A percentile compares a stretch with the other conserved stretches of the same genome.
Evolutionary conservation across 1,140 invertebrate genomes (phyloP).

Genomic region (Drosophila aff.): DNA sequence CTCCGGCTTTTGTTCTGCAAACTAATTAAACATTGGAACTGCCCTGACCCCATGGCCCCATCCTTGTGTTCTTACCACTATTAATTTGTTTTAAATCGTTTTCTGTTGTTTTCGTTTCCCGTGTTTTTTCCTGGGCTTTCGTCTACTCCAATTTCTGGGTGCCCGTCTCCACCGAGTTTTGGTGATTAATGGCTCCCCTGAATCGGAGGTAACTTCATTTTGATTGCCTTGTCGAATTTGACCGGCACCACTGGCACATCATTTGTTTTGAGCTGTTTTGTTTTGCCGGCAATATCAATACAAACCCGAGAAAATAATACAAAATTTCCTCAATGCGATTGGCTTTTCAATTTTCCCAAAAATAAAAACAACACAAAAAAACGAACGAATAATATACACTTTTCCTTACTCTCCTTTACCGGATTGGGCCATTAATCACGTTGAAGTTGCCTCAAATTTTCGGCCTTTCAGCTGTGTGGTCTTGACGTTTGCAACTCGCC

Average conservation of each 20-base stretch:
- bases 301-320: slow-evolving; percentile 39
- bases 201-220: slow-evolving; percentile 75
- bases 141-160: slow-evolving; percentile 50
- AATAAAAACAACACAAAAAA: neutral
- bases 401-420: slow-evolving; percentile 19
- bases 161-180: slow-evolving; percentile 5
- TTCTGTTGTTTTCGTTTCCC: slow-evolving; percentile 20
- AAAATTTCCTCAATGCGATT: slow-evolving; percentile 56
- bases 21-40: slow-evolving; percentile 75
- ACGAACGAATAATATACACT: slow-evolving; percentile 18
- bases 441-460: slow-evolving; percentile 43
- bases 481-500: slow-evolving; percentile 41
- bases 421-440: slow-evolving; percentile 49
- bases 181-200: slow-evolving; percentile 69
- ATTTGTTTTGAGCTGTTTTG: slow-evolving; percentile 51
- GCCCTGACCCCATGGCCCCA: slow-evolving; percentile 7
- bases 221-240: slow-evolving; percentile 71
- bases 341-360: slow-evolving; percentile 71
- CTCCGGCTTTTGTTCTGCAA: slow-evolving; percentile 66
- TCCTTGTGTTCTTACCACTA: slow-evolving; percentile 46
- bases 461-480: slow-evolving; percentile 40
- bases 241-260: slow-evolving; percentile 67
- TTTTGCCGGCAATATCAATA: slow-evolving; percentile 56
- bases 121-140: slow-evolving; percentile 14
- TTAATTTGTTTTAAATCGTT: slow-evolving; percentile 80